A percentile compares a stretch with the other conserved stretches of the same genome.
phyloP scores from a whole-genome alignment of 1,140 invertebrate species.

The Latrodectus geometricus region DNA sequence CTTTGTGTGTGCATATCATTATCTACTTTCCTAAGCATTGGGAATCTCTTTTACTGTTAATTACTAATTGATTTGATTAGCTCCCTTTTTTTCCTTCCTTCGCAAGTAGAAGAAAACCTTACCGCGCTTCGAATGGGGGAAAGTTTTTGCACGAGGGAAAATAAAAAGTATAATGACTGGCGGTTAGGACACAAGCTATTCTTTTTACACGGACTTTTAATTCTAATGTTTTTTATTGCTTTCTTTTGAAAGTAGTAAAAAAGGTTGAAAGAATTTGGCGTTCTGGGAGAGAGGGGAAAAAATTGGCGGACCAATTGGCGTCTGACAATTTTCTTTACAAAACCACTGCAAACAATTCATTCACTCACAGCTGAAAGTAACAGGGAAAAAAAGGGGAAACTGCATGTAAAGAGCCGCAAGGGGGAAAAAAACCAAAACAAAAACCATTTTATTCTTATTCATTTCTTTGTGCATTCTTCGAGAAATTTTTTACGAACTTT shows the following conservation, averaged over 20 bases:
- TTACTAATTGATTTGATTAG: conserved; percentile 62
- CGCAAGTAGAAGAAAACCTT: neutral
- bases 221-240: conserved; percentile 59
- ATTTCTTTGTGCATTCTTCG: conserved; percentile 6
- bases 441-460: neutral
- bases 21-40: conserved; percentile 33
- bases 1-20: conserved; percentile 61
- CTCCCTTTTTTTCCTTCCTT: conserved; percentile 23
- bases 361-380: neutral
- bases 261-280: conserved; percentile 11
- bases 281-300: conserved; percentile 21
- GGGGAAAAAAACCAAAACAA: conserved; percentile 7
- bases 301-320: conserved; percentile 28
- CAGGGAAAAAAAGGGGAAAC: conserved; percentile 16
- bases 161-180: conserved; percentile 58
- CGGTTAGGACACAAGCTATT: conserved; percentile 43
- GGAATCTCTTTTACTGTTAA: conserved; percentile 54
- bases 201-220: conserved; percentile 49
- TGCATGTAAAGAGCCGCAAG: conserved; percentile 1
- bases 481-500: conserved; percentile 17
- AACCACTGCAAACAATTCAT: conserved; percentile 61
- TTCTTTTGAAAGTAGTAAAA: conserved; percentile 38
- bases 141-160: conserved; percentile 19
- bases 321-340: conserved; percentile 56
- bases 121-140: conserved; percentile 2